phyloP scores from a whole-genome alignment of 2,888 invertebrate species.

The Stegana nigrithorax region DNA sequence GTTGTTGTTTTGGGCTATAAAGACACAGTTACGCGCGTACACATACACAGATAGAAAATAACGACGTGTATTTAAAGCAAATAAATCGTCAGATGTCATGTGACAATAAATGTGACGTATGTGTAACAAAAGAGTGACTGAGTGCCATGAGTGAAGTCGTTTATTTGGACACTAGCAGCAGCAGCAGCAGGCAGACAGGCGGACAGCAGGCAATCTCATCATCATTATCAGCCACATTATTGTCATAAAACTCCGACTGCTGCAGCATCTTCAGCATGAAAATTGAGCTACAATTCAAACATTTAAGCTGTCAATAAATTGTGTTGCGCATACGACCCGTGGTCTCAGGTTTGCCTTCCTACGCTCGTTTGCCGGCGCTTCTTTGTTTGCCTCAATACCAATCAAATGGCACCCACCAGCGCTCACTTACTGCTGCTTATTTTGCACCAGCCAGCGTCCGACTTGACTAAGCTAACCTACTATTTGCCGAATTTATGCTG shows the following conservation, averaged over 20 bases:
- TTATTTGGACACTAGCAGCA: too few species aligned
- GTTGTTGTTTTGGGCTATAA: too few species aligned
- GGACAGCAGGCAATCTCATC: not conserved
- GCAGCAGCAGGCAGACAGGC: too few species aligned
- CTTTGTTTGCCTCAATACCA: too few species aligned
- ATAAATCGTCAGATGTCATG: constrained; percentile 9
- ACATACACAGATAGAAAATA: not conserved
- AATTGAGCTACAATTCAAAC: constrained; percentile 13
- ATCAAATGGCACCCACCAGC: not conserved
- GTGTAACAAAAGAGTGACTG: too few species aligned
- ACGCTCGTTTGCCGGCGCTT: not conserved
- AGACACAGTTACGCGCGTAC: not conserved
- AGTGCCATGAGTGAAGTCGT: too few species aligned
- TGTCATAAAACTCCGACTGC: too few species aligned
- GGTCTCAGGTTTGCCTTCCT: not conserved
- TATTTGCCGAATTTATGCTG: constrained; percentile 4
- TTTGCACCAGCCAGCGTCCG: not conserved
- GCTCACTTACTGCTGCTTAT: not conserved
- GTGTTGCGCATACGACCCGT: not conserved
- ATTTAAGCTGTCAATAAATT: constrained; percentile 9
- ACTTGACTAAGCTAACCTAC: not conserved
- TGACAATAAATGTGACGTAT: not conserved
- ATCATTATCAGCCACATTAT: not conserved
- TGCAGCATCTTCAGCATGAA: too few species aligned
- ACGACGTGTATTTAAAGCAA: constrained; percentile 4